phyloP scores from a whole-genome alignment of 2,113 vertebrate species.

The Aldabrachelys gigantea region DNA sequence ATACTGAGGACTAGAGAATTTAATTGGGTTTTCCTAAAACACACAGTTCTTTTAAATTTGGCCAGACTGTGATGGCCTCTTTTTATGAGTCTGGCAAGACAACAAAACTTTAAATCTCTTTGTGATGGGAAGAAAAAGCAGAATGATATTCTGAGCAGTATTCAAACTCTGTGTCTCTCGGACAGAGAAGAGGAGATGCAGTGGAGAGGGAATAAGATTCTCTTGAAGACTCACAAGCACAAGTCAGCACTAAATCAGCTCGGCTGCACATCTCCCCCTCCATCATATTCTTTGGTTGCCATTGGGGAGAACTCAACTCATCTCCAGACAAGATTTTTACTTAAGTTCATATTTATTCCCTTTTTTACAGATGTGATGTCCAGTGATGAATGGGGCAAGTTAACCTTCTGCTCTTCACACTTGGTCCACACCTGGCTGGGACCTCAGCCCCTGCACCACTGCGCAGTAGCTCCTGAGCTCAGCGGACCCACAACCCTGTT shows the following conservation, averaged over 20 bases:
- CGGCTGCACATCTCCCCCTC: constrained; percentile 47
- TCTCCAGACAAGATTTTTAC: constrained; percentile 58
- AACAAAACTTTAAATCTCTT: constrained; percentile 51
- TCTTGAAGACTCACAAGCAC: constrained; percentile 25
- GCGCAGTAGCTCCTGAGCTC: constrained; percentile 51
- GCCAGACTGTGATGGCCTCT: background rate
- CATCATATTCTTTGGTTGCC: constrained; percentile 41
- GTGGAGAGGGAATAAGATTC: background rate
- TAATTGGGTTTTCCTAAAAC: constrained; percentile 68
- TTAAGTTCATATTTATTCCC: constrained; percentile 56
- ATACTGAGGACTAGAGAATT: constrained; percentile 22
- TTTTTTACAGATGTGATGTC: constrained; percentile 50
- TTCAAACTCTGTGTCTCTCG: constrained; percentile 11
- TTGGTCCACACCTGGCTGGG: constrained; percentile 64
- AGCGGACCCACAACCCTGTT: background rate
- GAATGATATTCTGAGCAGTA: constrained; percentile 19
- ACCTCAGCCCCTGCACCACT: constrained; percentile 45
- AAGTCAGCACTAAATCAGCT: constrained; percentile 61
- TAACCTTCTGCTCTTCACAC: constrained; percentile 59
- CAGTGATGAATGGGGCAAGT: constrained; percentile 62
- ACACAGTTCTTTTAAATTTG: constrained; percentile 64
- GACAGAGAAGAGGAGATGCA: constrained; percentile 23
- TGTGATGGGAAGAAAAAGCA: constrained; percentile 51
- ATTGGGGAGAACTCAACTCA: constrained; percentile 46
- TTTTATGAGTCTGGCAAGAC: constrained; percentile 70